Conservation (phyloP, 2,113 vertebrate genomes). For the Rhinoptilus africanus region DNA sequence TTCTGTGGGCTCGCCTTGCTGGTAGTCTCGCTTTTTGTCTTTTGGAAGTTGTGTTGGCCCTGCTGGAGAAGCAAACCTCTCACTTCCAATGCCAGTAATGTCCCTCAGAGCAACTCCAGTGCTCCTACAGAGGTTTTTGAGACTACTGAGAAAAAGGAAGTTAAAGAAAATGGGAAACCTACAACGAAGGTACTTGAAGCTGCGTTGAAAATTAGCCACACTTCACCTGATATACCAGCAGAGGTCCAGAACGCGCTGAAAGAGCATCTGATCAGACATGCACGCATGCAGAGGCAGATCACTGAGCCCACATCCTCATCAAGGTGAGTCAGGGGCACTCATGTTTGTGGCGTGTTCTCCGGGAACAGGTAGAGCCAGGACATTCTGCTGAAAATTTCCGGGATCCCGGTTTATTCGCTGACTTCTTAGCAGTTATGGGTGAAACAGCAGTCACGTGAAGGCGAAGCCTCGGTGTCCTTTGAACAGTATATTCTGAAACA, state of each 20-base stretch:
- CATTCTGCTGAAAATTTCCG: neutral
- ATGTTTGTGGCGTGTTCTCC: rapidly evolving
- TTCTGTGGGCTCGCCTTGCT: slow-evolving; percentile 96
- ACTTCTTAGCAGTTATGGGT: neutral
- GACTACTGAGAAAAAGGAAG: slow-evolving; percentile 82
- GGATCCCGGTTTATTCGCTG: neutral
- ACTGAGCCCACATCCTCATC: slow-evolving; percentile 96
- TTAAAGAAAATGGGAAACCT: slow-evolving; percentile 82
- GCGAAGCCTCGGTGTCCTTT: neutral
- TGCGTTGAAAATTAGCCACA: slow-evolving; percentile 99
- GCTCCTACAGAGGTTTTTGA: slow-evolving; percentile 77
- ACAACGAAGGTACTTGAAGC: slow-evolving; percentile 83
- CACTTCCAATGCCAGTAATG: slow-evolving; percentile 66
- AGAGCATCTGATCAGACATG: slow-evolving; percentile 87
- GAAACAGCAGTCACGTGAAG: neutral
- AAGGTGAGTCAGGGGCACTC: slow-evolving; percentile 74
- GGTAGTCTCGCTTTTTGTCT: slow-evolving; percentile 96
- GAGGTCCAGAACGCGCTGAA: slow-evolving; percentile 92
- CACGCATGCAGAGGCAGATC: slow-evolving; percentile 93
- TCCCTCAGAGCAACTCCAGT: slow-evolving; percentile 74
- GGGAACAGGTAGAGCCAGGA: neutral
- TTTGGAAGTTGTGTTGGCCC: slow-evolving; percentile 99
- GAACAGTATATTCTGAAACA: neutral
- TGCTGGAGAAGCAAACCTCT: slow-evolving; percentile 93
- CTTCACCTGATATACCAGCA: slow-evolving; percentile 95